Percentiles rank a stretch among this genome's conserved stretches.
Evolutionary conservation across 1,140 invertebrate species (phyloP).

Genomic region (Heliconius nattereri): DNA sequence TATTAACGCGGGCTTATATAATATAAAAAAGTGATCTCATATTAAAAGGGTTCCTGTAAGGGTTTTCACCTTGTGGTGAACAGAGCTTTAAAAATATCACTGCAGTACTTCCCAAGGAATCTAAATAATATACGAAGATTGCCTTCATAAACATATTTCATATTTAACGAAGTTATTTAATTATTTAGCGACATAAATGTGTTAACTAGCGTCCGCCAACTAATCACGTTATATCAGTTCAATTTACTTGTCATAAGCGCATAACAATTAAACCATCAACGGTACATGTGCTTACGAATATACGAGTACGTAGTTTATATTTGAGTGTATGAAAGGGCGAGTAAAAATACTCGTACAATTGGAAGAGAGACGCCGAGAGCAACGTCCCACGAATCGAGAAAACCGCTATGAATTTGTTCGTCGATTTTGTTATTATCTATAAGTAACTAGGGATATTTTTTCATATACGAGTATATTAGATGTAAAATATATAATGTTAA

Average conservation of each 20-base stretch:
- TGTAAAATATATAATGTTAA: not conserved
- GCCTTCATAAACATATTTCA: not conserved
- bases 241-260: constrained; percentile 38
- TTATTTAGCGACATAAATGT: constrained; percentile 11
- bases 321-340: constrained; percentile 38
- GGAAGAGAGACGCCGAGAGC: constrained; percentile 57
- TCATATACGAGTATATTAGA: not conserved
- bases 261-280: constrained; percentile 41
- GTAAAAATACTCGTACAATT: constrained; percentile 43
- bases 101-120: too few relatives aligned
- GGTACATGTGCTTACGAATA: constrained; percentile 20
- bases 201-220: not conserved
- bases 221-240: constrained; percentile 25
- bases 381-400: constrained; percentile 56
- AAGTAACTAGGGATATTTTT: not conserved
- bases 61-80: too few relatives aligned
- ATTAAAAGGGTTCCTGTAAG: too few relatives aligned
- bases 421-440: not conserved
- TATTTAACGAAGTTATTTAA: constrained; percentile 10
- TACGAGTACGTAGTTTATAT: constrained; percentile 28
- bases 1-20: not conserved
- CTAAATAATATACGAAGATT: not conserved
- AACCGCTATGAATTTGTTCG: constrained; percentile 37
- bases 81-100: not conserved
- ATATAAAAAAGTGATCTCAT: too few relatives aligned